Evolutionary conservation across 2,113 vertebrate genomes (phyloP).

Genomic region (Bujurquina vittata): DNA sequence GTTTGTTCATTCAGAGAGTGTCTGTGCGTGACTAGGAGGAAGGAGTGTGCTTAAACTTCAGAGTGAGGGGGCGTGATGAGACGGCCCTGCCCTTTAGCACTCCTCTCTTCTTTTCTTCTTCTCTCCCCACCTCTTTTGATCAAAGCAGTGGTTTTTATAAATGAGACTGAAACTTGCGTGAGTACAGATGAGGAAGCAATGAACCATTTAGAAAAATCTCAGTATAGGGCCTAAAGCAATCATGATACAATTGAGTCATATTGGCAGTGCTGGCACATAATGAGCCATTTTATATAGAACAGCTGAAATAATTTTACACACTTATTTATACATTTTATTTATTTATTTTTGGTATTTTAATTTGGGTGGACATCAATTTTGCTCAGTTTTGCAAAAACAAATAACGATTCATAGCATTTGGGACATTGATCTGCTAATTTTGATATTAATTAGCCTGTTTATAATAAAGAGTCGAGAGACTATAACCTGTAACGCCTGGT

Average conservation of each 20-base stretch:
- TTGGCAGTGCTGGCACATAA: not conserved
- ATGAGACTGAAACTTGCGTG: slow-evolving; percentile 61
- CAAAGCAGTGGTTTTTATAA: slow-evolving; percentile 45
- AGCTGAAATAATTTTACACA: not conserved
- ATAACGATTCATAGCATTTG: not conserved
- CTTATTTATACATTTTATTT: not conserved
- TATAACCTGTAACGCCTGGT: not conserved
- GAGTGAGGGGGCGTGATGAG: slow-evolving; percentile 39
- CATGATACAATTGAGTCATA: slow-evolving; percentile 21
- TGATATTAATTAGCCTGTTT: not conserved
- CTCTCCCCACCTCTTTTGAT: slow-evolving; percentile 28
- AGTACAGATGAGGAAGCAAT: slow-evolving; percentile 39
- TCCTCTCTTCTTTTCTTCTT: slow-evolving; percentile 13
- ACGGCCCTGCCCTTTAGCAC: slow-evolving; percentile 51
- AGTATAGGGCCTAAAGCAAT: slow-evolving; percentile 18
- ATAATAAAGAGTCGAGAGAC: not conserved
- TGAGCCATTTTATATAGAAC: not conserved
- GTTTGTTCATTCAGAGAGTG: slow-evolving; percentile 76
- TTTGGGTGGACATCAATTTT: not conserved
- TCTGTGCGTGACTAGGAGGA: slow-evolving; percentile 69
- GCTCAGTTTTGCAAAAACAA: not conserved
- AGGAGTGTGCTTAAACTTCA: not conserved
- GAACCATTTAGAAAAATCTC: slow-evolving; percentile 68
- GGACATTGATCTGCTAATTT: not conserved
- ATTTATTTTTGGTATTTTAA: not conserved